Percentiles rank a stretch among this genome's conserved stretches.
These are phyloP conservation scores for Pyrrhosoma nymphula DNA, from an alignment of 2,888 invertebrate species.

Conservation along the genomic window DNA sequence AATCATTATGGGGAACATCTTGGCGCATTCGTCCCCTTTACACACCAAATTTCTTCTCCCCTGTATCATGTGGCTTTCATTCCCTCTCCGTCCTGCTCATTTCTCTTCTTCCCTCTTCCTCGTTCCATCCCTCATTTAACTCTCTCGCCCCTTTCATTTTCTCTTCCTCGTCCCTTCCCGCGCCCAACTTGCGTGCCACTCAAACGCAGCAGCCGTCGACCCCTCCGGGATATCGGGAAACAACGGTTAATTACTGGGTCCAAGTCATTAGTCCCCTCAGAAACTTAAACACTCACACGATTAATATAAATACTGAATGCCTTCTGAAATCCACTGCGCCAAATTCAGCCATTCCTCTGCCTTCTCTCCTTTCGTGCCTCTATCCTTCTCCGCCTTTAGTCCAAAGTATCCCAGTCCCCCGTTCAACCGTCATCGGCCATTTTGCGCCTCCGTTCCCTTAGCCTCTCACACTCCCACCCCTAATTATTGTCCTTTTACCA, in stretches of 20 bases:
- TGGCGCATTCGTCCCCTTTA: background rate
- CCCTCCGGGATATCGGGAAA: background rate
- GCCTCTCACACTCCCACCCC: background rate
- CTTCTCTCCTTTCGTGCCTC: background rate
- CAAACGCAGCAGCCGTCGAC: background rate
- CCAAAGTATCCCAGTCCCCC: background rate
- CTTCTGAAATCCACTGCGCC: background rate
- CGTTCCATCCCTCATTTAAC: background rate
- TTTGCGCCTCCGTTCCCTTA: background rate
- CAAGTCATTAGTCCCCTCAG: background rate
- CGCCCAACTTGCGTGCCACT: background rate
- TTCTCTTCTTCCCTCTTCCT: background rate
- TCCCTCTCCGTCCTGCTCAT: background rate
- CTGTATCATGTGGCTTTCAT: background rate
- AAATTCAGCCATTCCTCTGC: background rate
- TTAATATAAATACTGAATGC: constrained; percentile 13
- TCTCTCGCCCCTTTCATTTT: background rate
- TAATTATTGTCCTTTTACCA: background rate
- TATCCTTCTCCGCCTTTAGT: background rate
- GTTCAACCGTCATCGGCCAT: background rate
- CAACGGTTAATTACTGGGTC: background rate
- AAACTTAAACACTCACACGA: background rate
- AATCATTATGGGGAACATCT: background rate
- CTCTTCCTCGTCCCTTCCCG: background rate
- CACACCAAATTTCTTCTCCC: background rate